These are phyloP conservation scores for Diplosoma virens DNA, from an alignment of 23 tunicate genomes.

Conservation along the genomic window DNA sequence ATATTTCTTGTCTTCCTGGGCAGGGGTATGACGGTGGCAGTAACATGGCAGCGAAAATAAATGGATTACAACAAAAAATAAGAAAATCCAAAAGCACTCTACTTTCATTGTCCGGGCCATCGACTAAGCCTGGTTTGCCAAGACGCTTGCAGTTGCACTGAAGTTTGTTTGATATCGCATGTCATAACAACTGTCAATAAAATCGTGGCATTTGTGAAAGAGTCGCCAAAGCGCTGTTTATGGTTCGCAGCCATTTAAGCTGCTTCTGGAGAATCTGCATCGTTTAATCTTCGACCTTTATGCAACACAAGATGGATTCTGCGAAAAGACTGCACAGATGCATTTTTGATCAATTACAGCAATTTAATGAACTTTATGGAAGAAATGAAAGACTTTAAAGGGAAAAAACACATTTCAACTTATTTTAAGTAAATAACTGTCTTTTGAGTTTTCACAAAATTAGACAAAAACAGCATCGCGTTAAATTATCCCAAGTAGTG, in stretches of 20 bases:
- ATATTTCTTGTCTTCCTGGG: conserved; percentile 17
- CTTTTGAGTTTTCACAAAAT: no score
- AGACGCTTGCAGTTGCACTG: conserved; percentile 10
- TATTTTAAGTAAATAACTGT: no score
- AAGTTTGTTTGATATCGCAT: no score
- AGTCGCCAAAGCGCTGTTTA: background rate
- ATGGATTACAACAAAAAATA: no score
- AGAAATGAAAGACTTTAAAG: no score
- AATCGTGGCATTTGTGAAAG: conserved; percentile 15
- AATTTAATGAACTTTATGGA: no score
- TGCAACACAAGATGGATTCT: conserved; percentile 19
- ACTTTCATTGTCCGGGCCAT: background rate
- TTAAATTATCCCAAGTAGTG: no score
- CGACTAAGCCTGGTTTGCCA: background rate
- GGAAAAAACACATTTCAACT: no score
- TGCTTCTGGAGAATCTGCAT: no score
- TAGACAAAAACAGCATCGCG: no score
- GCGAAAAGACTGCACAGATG: conserved; percentile 11
- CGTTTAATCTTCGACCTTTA: conserved; percentile 9
- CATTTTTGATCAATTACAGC: no score
- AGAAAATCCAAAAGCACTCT: background rate
- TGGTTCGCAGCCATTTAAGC: no score
- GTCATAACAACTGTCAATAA: conserved; percentile 14
- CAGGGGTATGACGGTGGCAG: conserved; percentile 28
- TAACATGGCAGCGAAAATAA: conserved; percentile 18